Percentiles rank a stretch among this genome's conserved stretches.
Conservation (phyloP, 2,888 invertebrate genomes). For the Osmoderma eremita region DNA sequence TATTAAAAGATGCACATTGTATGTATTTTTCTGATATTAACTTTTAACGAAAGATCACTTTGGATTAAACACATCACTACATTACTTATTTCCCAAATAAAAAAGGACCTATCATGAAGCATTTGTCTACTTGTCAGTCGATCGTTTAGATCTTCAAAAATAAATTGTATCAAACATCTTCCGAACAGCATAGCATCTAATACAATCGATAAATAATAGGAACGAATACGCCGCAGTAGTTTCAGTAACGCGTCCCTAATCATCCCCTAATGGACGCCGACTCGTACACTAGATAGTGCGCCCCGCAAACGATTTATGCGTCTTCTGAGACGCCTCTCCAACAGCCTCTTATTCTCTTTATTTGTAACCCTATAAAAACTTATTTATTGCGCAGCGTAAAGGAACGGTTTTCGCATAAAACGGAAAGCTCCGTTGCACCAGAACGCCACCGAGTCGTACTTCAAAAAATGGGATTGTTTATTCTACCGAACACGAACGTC, state of each 20-base stretch:
- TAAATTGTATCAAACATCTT: too few species aligned
- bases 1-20: too few species aligned
- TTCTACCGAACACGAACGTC: conserved; percentile 1
- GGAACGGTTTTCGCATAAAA: conserved; percentile 27
- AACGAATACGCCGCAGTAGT: not conserved
- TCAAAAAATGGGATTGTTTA: conserved; percentile 35
- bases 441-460: conserved; percentile 14
- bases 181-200: too few species aligned
- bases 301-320: conserved; percentile 27
- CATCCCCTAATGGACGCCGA: conserved; percentile 16
- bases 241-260: conserved; percentile 23
- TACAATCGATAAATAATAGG: conserved; percentile 3
- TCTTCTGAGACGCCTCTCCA: conserved; percentile 34
- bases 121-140: too few species aligned
- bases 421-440: conserved; percentile 10
- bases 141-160: too few species aligned
- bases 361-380: conserved; percentile 38
- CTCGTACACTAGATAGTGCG: conserved; percentile 18
- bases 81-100: too few species aligned
- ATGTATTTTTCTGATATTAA: too few species aligned
- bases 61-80: too few species aligned
- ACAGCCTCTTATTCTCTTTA: conserved; percentile 33
- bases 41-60: too few species aligned
- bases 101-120: too few species aligned
- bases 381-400: conserved; percentile 35